A percentile compares a stretch with the other conserved stretches of the same genome.
Evolutionary conservation across 2,113 vertebrate genomes (phyloP).

Genomic region (Ciconia boyciana): DNA sequence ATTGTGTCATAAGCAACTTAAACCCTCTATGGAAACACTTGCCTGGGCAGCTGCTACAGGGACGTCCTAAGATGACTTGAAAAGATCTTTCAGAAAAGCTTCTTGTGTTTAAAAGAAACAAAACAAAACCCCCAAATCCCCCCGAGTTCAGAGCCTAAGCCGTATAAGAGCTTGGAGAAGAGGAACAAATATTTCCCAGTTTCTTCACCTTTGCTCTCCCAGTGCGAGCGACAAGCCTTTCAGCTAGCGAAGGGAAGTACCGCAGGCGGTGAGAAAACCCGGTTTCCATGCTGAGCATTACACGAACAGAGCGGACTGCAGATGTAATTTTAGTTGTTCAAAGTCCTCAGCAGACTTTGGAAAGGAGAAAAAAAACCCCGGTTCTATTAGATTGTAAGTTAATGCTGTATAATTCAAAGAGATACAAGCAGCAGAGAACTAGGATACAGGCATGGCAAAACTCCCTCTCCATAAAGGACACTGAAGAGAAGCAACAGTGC

Average conservation of each 20-base stretch:
- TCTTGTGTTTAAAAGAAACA: not conserved
- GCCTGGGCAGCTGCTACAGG: not conserved
- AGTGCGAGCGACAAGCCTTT: no score
- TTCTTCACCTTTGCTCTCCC: not conserved
- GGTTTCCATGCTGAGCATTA: no score
- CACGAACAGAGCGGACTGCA: not conserved
- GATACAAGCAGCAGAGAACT: not conserved
- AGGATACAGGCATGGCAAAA: accelerated
- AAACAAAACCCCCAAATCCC: not conserved
- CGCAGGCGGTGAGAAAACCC: not conserved
- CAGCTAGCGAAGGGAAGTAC: not conserved
- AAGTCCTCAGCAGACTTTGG: not conserved
- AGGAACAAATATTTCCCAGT: not conserved
- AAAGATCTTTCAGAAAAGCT: not conserved
- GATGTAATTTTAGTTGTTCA: not conserved
- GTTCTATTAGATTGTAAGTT: no score
- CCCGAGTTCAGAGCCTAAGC: not conserved
- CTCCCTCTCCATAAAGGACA: not conserved
- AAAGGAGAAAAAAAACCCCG: not conserved
- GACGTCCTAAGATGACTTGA: no score
- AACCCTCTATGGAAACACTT: not conserved
- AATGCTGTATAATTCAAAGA: no score
- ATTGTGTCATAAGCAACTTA: no score
- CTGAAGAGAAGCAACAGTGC: not conserved
- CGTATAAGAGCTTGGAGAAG: not conserved